Conservation (phyloP, 2,888 invertebrate species). For the Leucoma salicis region DNA sequence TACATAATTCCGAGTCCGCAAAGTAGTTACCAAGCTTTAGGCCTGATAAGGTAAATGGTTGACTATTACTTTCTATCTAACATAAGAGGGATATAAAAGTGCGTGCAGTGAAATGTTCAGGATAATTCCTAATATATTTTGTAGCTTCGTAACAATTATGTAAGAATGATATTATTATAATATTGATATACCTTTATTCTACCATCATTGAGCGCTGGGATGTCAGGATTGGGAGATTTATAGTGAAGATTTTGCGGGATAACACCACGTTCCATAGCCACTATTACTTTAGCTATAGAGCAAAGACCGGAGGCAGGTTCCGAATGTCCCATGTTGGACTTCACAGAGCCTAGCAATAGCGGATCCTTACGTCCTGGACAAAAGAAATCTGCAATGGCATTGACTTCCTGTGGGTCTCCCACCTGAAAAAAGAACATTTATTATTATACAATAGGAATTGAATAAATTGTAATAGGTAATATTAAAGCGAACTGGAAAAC, state of each 20-base stretch:
- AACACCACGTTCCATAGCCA: slow-evolving; percentile 95
- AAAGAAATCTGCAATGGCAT: slow-evolving; percentile 95
- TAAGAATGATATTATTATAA: not conserved
- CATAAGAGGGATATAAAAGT: too few relatives aligned
- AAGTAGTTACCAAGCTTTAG: too few relatives aligned
- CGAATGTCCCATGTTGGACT: slow-evolving; percentile 99
- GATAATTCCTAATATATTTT: too few relatives aligned
- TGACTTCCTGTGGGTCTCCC: slow-evolving; percentile 99
- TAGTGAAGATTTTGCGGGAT: slow-evolving; percentile 97
- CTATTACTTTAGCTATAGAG: slow-evolving; percentile 92
- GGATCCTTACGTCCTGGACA: slow-evolving; percentile 91
- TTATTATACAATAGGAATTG: not conserved
- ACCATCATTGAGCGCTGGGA: slow-evolving; percentile 95
- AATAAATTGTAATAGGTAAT: not conserved
- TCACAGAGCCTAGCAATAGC: slow-evolving; percentile 96
- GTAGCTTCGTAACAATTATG: too few relatives aligned
- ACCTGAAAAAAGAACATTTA: slow-evolving; percentile 57
- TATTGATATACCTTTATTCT: slow-evolving; percentile 85
- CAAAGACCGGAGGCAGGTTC: slow-evolving; percentile 97
- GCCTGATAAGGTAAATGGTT: too few relatives aligned
- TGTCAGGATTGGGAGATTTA: slow-evolving; percentile 91
- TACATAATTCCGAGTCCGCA: too few relatives aligned
- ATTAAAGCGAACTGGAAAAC: not conserved
- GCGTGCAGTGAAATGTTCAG: too few relatives aligned
- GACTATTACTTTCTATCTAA: too few relatives aligned